These are phyloP conservation scores for Idaea biselata DNA, from an alignment of 2,888 invertebrate species.

Conservation along the genomic window DNA sequence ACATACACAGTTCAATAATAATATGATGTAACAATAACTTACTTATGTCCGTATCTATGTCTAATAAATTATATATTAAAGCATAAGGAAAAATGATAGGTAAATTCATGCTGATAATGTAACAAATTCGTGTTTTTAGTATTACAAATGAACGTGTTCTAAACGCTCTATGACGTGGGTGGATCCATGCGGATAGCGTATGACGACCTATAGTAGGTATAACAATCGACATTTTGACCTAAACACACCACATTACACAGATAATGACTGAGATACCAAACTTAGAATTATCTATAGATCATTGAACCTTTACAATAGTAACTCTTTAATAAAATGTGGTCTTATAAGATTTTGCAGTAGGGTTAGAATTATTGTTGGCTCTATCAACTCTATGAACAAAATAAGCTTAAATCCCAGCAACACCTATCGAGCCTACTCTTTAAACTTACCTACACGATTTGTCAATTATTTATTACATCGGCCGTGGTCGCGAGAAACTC, in stretches of 20 bases:
- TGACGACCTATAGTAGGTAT: conserved; percentile 50
- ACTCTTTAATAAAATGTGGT: not conserved
- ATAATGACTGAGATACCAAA: conserved; percentile 22
- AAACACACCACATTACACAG: conserved; percentile 44
- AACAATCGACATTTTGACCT: conserved; percentile 51
- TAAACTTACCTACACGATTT: too few relatives aligned
- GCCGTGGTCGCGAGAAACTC: too few relatives aligned
- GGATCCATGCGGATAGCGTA: conserved; percentile 43
- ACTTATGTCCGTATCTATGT: too few relatives aligned
- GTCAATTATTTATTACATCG: too few relatives aligned
- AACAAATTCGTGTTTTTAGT: not conserved
- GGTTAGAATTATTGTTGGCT: too few relatives aligned
- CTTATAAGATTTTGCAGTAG: too few relatives aligned
- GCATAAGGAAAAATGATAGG: not conserved
- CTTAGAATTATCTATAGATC: conserved; percentile 24
- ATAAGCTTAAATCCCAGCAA: conserved; percentile 5
- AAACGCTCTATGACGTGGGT: conserved; percentile 17
- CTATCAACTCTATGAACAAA: too few relatives aligned
- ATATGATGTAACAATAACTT: not conserved
- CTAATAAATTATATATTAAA: too few relatives aligned
- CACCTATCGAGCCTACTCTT: not conserved
- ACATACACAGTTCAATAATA: not conserved
- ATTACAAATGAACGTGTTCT: not conserved
- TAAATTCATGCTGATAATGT: not conserved
- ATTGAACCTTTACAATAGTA: conserved; percentile 36